Evolutionary conservation across 2,888 invertebrate species (phyloP), one percentile per base, ranked within the genome.

Genomic region (Melanostoma mellinum): DNA sequence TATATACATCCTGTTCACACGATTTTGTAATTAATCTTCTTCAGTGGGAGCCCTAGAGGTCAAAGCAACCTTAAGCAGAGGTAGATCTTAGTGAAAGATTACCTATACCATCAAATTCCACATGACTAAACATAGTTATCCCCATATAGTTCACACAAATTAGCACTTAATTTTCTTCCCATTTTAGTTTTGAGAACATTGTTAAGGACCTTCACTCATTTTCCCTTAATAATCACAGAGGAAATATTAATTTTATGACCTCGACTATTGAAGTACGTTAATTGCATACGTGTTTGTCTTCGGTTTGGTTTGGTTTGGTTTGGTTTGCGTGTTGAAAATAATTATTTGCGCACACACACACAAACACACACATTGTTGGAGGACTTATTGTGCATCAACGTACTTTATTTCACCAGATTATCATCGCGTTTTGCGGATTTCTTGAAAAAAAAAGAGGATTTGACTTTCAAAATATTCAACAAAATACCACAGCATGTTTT

Each of bases 101-200:
- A 69, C 50, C 20, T 20, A 20, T 5, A 36, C 32, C 48, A 38
- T 10, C 48, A 52, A 20, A 20, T 20, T 20, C 33, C 38, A 63
- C 38, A 63, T 63, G 63, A 63, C 50, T 48, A 50, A 63, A 63
- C 63, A 38, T 38, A 50, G 50, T 63, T 63, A 46, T 46, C 38
- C 38, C 38, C 38, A 40, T 30, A 20, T 20, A 48, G 55, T 74
- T 79, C 42, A 74, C 79, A 75, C 75, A 69, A 76, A 52, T 80
- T 75, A 67, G 56, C 79, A 75, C 75, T 75, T 53, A 68, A 75
- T 75, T 68, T 75, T 48, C 68, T 53, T 80, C 30, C 48, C 20
- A 35, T 33, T 42, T 35, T 61, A 44, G 6, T 20, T 44, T 44
- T 4, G 10, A 36, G 35, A 56, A 44, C 44, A 73, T 42, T 42